Evolutionary conservation across 1,140 invertebrate species (phyloP).

Genomic region (Andrena cerasifolii): DNA sequence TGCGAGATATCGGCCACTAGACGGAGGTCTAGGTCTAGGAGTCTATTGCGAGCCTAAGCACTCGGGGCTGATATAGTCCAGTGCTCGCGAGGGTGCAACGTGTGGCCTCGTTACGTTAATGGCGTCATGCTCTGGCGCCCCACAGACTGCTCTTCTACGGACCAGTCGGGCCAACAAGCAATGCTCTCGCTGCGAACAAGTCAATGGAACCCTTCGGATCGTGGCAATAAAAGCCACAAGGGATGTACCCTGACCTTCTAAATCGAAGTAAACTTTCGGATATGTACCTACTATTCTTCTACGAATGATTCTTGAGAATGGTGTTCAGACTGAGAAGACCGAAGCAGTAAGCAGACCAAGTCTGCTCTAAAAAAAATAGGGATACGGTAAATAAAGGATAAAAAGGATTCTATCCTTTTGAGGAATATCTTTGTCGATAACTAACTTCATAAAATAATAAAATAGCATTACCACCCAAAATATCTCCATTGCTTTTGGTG

Average conservation of each 20-base stretch:
- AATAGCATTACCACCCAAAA: too few species aligned
- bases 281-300: too few species aligned
- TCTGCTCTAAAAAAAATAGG: too few species aligned
- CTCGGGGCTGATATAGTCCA: slow-evolving; percentile 66
- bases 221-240: not conserved
- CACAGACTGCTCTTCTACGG: slow-evolving; percentile 61
- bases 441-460: too few species aligned
- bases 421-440: too few species aligned
- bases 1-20: slow-evolving; percentile 51
- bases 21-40: slow-evolving; percentile 72
- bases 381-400: too few species aligned
- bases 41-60: slow-evolving; percentile 56
- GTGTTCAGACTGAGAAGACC: too few species aligned
- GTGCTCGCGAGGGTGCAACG: slow-evolving; percentile 65
- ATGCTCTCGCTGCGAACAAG: slow-evolving; percentile 40
- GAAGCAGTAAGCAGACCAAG: too few species aligned
- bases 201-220: slow-evolving; percentile 39
- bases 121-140: slow-evolving; percentile 76
- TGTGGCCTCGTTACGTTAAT: slow-evolving; percentile 73
- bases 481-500: too few species aligned
- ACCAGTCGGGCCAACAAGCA: slow-evolving; percentile 51
- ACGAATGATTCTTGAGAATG: too few species aligned
- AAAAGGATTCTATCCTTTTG: too few species aligned
- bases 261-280: not conserved
- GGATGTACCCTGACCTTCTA: not conserved